phyloP scores from a whole-genome alignment of 2,888 invertebrate genomes.

The Pomacea canaliculata region DNA sequence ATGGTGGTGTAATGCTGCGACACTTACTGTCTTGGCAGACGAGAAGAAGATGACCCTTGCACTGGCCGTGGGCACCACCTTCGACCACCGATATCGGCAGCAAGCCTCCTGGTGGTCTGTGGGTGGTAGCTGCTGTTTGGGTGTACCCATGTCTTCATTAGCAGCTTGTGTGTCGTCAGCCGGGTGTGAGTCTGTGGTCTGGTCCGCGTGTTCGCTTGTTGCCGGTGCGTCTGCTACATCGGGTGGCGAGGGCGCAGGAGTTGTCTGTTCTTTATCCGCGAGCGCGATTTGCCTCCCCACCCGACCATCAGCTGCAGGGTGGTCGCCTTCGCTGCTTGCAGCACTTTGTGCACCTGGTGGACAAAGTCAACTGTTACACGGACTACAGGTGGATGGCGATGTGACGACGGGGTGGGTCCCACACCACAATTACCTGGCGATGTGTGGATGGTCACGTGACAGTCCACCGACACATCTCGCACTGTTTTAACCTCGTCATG shows the following conservation, averaged over 20 bases:
- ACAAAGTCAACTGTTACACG: too few species aligned
- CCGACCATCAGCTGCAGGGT: background rate
- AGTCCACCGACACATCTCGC: too few species aligned
- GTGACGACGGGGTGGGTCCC: too few species aligned
- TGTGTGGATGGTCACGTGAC: too few species aligned
- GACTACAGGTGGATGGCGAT: too few species aligned
- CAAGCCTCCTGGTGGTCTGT: slow-evolving; percentile 27
- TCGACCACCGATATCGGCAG: slow-evolving; percentile 55
- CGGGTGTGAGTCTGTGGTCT: background rate
- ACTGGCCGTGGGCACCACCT: slow-evolving; percentile 41
- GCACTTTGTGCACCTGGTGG: background rate
- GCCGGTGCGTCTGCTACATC: background rate
- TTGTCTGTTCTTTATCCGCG: background rate
- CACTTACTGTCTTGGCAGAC: slow-evolving; percentile 49
- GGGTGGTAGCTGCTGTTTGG: too few species aligned
- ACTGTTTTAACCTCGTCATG: background rate
- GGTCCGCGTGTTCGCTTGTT: background rate
- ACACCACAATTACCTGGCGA: background rate
- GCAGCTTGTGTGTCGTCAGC: background rate
- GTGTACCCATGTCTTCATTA: background rate
- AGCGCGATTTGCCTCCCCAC: too few species aligned
- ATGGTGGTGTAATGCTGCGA: background rate
- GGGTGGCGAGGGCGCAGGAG: background rate
- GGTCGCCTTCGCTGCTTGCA: background rate
- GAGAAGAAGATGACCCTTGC: slow-evolving; percentile 51